Conservation (phyloP, 2,113 vertebrate genomes). For the Speoplatyrhinus poulsoni region DNA sequence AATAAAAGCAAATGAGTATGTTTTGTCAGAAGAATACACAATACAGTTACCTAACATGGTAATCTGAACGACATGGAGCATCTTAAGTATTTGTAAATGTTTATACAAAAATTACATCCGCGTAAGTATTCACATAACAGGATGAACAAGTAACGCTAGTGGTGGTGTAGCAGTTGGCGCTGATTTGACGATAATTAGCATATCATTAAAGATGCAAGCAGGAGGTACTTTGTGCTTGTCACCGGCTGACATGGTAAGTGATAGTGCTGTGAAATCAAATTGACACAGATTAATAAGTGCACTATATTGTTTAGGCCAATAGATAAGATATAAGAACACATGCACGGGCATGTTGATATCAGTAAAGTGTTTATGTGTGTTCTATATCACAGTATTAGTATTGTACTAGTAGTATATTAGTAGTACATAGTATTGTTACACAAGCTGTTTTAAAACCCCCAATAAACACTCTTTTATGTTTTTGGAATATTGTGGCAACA, state of each 20-base stretch:
- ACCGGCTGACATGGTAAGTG: conserved; percentile 19
- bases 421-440: no score
- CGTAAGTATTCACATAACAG: no score
- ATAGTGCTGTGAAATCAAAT: conserved; percentile 44
- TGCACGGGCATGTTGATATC: neutral
- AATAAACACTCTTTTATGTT: no score
- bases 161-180: neutral
- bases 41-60: neutral
- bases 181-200: conserved; percentile 48
- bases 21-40: conserved; percentile 17
- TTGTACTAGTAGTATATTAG: no score
- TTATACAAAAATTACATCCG: no score
- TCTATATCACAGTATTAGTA: no score
- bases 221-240: conserved; percentile 23
- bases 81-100: no score
- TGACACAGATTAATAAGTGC: conserved; percentile 40
- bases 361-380: no score
- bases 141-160: neutral
- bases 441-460: no score
- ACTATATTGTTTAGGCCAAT: conserved; percentile 43
- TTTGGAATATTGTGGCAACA: no score
- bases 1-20: conserved; percentile 26
- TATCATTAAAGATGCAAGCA: conserved; percentile 33
- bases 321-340: conserved; percentile 22
- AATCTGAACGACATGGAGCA: no score